These are phyloP conservation scores for Hemicordylus capensis DNA, from an alignment of 2,113 vertebrate genomes.

Conservation along the genomic window DNA sequence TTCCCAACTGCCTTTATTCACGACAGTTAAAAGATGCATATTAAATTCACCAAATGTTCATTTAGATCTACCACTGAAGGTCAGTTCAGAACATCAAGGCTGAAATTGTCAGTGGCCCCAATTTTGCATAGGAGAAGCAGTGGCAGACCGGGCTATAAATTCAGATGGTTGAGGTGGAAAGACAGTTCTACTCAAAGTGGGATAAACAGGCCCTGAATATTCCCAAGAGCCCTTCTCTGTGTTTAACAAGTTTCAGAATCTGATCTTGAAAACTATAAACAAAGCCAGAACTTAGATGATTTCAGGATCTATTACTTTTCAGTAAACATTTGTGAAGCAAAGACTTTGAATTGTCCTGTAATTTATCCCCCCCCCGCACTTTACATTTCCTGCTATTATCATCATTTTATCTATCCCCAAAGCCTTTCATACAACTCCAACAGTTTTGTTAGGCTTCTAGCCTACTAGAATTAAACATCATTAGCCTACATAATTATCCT, in stretches of 20 bases:
- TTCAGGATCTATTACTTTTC: not conserved
- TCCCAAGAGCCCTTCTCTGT: constrained; percentile 1
- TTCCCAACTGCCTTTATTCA: not conserved
- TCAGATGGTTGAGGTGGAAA: not conserved
- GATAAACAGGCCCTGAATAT: not conserved
- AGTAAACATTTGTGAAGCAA: not conserved
- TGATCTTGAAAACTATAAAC: not conserved
- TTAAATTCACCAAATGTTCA: not conserved
- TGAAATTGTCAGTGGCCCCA: not conserved
- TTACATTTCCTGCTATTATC: not conserved
- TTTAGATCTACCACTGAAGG: not conserved
- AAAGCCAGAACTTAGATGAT: not conserved
- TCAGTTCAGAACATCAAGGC: not conserved
- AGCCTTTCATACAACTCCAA: not conserved
- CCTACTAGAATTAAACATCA: not conserved
- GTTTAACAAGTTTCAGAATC: not conserved
- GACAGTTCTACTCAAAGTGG: not conserved
- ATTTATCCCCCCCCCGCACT: too few relatives aligned
- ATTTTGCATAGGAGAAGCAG: not conserved
- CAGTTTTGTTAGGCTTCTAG: not conserved
- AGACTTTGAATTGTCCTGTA: not conserved
- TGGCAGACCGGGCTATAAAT: not conserved
- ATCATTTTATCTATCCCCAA: not conserved
- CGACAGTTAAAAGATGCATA: not conserved
- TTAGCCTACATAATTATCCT: not conserved